Evolutionary conservation across 2,113 vertebrate species (phyloP).

Genomic region (Zapornia atra): DNA sequence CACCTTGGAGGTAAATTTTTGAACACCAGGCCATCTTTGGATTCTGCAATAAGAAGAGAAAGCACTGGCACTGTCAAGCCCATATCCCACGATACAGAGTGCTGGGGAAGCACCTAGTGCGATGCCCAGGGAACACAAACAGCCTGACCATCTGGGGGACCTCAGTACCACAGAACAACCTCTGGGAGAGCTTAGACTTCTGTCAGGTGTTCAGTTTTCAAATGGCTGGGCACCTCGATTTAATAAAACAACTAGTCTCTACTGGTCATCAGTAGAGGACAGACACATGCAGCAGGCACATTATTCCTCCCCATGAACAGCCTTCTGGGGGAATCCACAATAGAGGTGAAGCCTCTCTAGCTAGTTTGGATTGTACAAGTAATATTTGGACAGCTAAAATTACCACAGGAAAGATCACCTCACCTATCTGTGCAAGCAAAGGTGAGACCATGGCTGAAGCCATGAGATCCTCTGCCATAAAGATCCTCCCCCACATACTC

Average conservation of each 20-base stretch:
- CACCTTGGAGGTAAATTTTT: neutral
- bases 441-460: neutral
- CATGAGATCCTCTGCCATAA: neutral
- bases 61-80: neutral
- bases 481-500: neutral
- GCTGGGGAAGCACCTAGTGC: neutral
- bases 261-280: neutral
- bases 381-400: neutral
- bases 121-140: neutral
- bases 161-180: neutral
- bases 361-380: neutral
- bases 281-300: neutral
- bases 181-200: neutral
- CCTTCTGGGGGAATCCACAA: neutral
- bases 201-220: neutral
- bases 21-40: neutral
- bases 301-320: neutral
- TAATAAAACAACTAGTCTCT: neutral
- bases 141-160: neutral
- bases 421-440: neutral
- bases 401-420: neutral
- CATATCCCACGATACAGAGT: rapidly evolving
- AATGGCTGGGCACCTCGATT: neutral
- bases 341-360: neutral
- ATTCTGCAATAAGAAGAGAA: neutral